Evolutionary conservation across 2,797 vertebrate species (phyloP), one percentile per base, ranked within the genome.

Genomic region (Margarornis squamiger): DNA sequence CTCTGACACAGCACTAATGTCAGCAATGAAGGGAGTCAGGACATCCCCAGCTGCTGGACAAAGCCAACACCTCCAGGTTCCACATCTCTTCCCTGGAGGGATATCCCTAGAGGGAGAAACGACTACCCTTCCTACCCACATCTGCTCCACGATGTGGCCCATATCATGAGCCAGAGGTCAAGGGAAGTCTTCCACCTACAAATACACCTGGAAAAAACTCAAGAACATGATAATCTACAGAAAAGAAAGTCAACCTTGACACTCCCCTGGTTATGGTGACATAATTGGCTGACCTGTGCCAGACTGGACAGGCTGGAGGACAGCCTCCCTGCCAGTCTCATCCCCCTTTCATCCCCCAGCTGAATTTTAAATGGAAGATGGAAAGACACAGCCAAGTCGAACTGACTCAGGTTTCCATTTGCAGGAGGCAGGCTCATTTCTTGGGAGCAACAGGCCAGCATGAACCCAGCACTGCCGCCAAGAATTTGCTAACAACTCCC

Each of bases 401-500:
- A 75, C 16, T 2, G 7, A 34, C 29, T 45, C 66, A 51, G 7
- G 55, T 71, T 95, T 93, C 90, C 70, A 57, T 73, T 88, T 72
- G 77, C 81, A 92, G 49, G 54, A 93, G 49, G 70, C 32, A 95
- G 88, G 7, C 45, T 0, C 49, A 24, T 84, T 91, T 88, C 85
- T 94, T 0, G 0, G 66, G 90, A 92, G 81, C 12, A 7, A 21
- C 1, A 19, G 65, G 92, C 81, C 93, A 92, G 77, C 14, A 2
- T 74, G 77, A 93, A 63, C 46, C 22, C 70, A 74, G 77, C 5
- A 7, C 41, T 0, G 20, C 27, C 2, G 86, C 96, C 96, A 97
- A 96, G 90, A 95, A 84, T 86, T 91, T 0, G 1, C 71, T 95
- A 95, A 95, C 76, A 55, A 24, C 48, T 92, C 95, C 78, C 90